Base-by-base conservation (phyloP, 2,797 vertebrate genomes). In the Columba guinea region DNA sequence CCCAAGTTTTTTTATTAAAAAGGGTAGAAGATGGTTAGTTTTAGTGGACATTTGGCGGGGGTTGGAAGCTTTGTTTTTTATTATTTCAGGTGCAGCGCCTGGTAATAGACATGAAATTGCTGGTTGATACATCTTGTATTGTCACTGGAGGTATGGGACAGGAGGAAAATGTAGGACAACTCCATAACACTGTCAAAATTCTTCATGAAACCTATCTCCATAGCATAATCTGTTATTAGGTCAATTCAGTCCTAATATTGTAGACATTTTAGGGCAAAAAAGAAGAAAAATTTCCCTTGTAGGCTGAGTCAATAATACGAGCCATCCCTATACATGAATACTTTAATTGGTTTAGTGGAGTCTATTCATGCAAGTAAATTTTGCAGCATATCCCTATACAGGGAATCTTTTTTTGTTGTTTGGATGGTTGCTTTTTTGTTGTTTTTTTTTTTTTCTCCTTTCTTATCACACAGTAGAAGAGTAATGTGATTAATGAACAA, bases 401-500 rank as follows among this genome's bases (percentile, higher is more conserved):
- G 9, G 6, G n/a, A 68, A 9, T 4, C 3, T 14, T 51, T 46
- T 81, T 48, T 52, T 84, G 52, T 92, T 87, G 32, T 84, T 95
- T 83, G 56, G 28, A 7, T 89, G 9, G 24, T 77, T 92, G 30
- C 26, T 83, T 34, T 37, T 1, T 5, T 44, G 41, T 41, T 23
- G 30, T 5, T 3, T 35, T 74, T n/a, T 67, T n/a, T 67, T 63
- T 64, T 34, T 44, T 19, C 44, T 44, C 44, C 10, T 78, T 67
- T 51, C 59, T 91, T 94, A 83, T 77, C 81, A 44, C 60, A 60
- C 35, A 74, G 63, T 44, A 77, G 56, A 85, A 92, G 92, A 74
- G 71, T 39, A 89, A 70, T 9, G 14, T 89, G 81, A 89, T 92
- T 92, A 87, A 68, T 85, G 68, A 94, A 92, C 58, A 85, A 83